Conservation (phyloP, 1,140 invertebrate genomes). For the Polyergus mexicanus region DNA sequence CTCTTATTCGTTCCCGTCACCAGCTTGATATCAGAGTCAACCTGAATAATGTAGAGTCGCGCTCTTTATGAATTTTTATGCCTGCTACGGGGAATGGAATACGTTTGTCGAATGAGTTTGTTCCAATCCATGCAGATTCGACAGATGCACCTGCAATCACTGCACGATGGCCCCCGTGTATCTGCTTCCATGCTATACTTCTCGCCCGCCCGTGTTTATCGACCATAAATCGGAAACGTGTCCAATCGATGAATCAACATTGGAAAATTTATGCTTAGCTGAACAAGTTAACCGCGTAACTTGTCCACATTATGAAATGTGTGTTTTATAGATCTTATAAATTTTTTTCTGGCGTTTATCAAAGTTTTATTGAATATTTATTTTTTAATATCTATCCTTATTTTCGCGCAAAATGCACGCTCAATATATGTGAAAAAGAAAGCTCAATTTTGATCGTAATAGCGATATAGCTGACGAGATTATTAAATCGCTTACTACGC, state of each 20-base stretch:
- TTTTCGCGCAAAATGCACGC: background rate
- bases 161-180: background rate
- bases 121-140: constrained; percentile 29
- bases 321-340: background rate
- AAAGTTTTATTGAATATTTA: background rate
- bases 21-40: constrained; percentile 67
- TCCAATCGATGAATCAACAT: background rate
- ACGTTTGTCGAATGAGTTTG: constrained; percentile 66
- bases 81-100: constrained; percentile 78
- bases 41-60: constrained; percentile 82
- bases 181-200: constrained; percentile 1
- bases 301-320: constrained; percentile 5
- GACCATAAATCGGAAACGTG: constrained; percentile 21
- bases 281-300: constrained; percentile 20
- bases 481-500: background rate
- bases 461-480: background rate
- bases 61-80: constrained; percentile 84
- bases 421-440: background rate
- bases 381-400: background rate
- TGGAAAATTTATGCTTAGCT: constrained; percentile 10
- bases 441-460: background rate
- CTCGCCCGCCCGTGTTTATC: background rate
- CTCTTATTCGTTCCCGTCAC: constrained; percentile 67
- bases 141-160: constrained; percentile 17
- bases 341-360: background rate